A percentile compares a stretch with the other conserved stretches of the same genome.
These are phyloP conservation scores for Ctenopoma multispine DNA, from an alignment of 2,797 vertebrate genomes.

Conservation along the genomic window DNA sequence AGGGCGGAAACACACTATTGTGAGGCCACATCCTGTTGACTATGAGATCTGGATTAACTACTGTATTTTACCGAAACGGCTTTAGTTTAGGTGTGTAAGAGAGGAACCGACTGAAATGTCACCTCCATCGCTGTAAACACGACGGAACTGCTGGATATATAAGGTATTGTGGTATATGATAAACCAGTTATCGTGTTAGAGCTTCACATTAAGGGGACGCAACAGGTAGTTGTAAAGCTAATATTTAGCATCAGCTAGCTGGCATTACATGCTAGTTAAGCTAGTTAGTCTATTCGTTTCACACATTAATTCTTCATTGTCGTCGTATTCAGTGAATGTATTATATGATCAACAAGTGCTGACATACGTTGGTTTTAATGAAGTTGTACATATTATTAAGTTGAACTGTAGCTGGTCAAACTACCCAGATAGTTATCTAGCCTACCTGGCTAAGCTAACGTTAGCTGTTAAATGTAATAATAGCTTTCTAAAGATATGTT, in stretches of 20 bases:
- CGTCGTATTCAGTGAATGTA: no score
- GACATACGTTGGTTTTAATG: neutral
- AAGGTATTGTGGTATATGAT: constrained; percentile 54
- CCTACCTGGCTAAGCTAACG: neutral
- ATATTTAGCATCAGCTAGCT: constrained; percentile 43
- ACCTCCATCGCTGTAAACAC: constrained; percentile 29
- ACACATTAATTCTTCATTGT: fast-evolving
- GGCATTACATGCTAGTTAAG: neutral
- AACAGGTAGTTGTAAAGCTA: constrained; percentile 77
- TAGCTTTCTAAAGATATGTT: neutral
- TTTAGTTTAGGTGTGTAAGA: neutral
- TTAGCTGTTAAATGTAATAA: neutral
- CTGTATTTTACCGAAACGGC: neutral
- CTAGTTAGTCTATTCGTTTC: neutral
- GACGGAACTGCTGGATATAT: neutral
- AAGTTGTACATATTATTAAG: no score
- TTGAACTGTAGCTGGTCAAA: neutral
- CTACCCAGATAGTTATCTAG: constrained; percentile 2
- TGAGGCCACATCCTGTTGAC: constrained; percentile 52
- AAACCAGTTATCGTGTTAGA: neutral
- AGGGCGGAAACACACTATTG: constrained; percentile 8
- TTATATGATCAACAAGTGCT: neutral
- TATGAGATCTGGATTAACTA: neutral
- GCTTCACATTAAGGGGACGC: constrained; percentile 3
- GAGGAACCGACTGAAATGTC: constrained; percentile 44